Base-by-base conservation (phyloP, 2,888 invertebrate genomes). In the Ametastegia equiseti region DNA sequence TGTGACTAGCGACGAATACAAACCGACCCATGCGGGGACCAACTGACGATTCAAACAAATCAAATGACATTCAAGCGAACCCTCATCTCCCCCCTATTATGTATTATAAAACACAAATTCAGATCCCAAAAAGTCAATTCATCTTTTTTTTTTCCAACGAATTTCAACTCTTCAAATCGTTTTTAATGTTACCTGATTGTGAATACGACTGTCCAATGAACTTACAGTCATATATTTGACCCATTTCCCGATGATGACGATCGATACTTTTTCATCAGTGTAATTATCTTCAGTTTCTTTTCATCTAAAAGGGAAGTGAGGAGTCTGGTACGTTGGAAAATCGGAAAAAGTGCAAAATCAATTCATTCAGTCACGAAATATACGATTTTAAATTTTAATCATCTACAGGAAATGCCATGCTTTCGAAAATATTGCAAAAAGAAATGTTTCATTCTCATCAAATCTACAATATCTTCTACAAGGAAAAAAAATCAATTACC, bases 1-100 rank as follows among this genome's bases (percentile, higher is more conserved):
- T 86, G 84, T 83, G 50, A 27, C 36, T 54, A 75, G 75, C 19
- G 50, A 75, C 54, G 75, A n/a, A 75, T 75, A 50, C 33, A 75
- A 75, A 75, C 75, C 33, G 30, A 47, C 71, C 2, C 11, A 13
- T 30, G 2, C n/a, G n/a, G n/a, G 15, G 15, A 30, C 33, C 33
- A n/a, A n/a, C 5, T 15, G n/a, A 4, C 19, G n/a, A 33, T 73
- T 50, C 73, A 13, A 73, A 50, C 50, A 50, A 73, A 23, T 73
- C 15, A 75, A 50, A 9, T 30, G 4, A 5, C 30, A 60, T 11
- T 11, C 4, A 13, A 23, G 23, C 9, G 2, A 36, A n/a, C 19
- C 36, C 9, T 0, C n/a, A 65, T 19, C n/a, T 65, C n/a, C 6
- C 23, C 6, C 15, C 42, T 11, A 19, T 63, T 39, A 2, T 27